Base-by-base conservation (phyloP, 2,113 vertebrate species). In the Hyla sarda region DNA sequence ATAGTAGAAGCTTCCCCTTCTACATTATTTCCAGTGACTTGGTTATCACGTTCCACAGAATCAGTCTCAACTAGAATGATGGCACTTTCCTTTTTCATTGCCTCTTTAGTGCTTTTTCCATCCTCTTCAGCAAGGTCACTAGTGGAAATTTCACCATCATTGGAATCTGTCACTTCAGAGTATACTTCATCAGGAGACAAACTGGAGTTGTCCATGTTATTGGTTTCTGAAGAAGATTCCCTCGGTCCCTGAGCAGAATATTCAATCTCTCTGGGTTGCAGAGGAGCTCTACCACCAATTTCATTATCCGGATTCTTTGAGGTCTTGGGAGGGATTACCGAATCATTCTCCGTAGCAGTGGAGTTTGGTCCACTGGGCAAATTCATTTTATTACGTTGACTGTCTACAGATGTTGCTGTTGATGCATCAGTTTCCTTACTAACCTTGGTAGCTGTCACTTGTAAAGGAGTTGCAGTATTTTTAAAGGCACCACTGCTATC, bases 131-230 rank as follows among this genome's bases (percentile, higher is more conserved):
- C 37, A 72, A 8, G 0, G 1, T 28, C 84, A 47, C 16, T 50
- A 8, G 83, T 58, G 25, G 88, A 81, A n/a, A 56, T 82, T 65
- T 89, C 82, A 7, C 88, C 62, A 86, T 88, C 12, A 3, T 25
- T 13, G 67, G 32, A 72, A 28, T 23, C 65, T 34, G 86, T 84
- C 52, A 87, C 73, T 34, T 87, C 85, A 62, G 50, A 25, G 19
- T 56, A 81, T 37, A 34, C 12, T 62, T 60, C 78, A 74, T 25
- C 34, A 74, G 50, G 50, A 74, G 65, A 82, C n/a, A 50, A 11
- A 37, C 19, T 82, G 3, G 52, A 82, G 50, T 45, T 17, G 10
- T 71, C 52, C 58, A 30, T 72, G n/a, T 8, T 72, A 75, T 48
- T 23, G 19, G 67, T 12, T 34, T 80, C 78, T 19, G 13, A 41